Conservation (phyloP, 2,888 invertebrate species). For the Oscheius sp. region DNA sequence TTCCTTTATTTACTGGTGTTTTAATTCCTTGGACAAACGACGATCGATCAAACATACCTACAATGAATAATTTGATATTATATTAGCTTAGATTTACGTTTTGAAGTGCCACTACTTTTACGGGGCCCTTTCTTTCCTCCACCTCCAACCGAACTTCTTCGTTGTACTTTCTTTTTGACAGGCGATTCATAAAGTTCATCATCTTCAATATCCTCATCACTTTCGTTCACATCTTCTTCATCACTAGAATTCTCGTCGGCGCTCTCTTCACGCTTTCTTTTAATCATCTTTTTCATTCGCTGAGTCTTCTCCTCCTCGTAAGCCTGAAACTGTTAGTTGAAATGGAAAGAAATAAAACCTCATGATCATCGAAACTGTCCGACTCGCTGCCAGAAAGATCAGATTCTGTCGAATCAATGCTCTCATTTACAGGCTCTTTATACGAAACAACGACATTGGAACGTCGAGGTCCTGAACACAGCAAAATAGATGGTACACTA, state of each 20-base stretch:
- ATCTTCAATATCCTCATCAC: too few relatives aligned
- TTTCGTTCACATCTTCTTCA: constrained; percentile 11
- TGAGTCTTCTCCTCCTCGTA: not conserved
- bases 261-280: not conserved
- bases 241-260: not conserved
- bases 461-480: not conserved
- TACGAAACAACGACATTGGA: constrained; percentile 1
- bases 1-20: constrained; percentile 14
- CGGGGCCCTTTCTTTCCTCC: not conserved
- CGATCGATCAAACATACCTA: too few relatives aligned
- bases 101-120: not conserved
- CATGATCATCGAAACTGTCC: not conserved
- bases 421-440: not conserved
- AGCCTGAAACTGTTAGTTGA: not conserved
- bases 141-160: not conserved
- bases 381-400: not conserved
- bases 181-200: not conserved
- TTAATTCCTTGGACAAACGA: too few relatives aligned
- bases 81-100: not conserved
- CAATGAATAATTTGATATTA: not conserved
- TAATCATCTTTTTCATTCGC: not conserved
- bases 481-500: too few relatives aligned
- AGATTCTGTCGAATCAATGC: not conserved
- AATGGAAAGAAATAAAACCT: not conserved
- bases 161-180: not conserved